Conservation (phyloP, 2,797 vertebrate species). For the Pristis pectinata region DNA sequence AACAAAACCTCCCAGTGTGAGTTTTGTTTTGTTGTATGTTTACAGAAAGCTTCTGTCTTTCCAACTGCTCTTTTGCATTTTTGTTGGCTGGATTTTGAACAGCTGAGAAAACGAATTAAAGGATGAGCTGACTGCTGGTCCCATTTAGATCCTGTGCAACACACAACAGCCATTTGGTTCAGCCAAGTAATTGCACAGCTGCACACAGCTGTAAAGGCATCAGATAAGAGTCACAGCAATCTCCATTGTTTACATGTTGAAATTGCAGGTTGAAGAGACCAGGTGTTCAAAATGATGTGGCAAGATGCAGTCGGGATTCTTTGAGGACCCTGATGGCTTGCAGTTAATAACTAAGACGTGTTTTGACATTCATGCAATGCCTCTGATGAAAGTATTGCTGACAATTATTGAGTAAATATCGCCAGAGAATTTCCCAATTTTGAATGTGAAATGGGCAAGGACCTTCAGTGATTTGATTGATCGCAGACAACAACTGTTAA, state of each 20-base stretch:
- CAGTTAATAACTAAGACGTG: slow-evolving; percentile 51
- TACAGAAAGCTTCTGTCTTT: background rate
- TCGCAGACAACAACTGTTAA: background rate
- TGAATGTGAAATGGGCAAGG: background rate
- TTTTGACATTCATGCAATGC: slow-evolving; percentile 18
- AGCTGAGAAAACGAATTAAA: background rate
- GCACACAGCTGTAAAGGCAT: slow-evolving; percentile 42
- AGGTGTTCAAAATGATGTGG: slow-evolving; percentile 60
- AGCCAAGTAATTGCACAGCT: background rate
- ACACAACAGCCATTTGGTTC: background rate
- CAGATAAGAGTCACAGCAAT: slow-evolving; percentile 49
- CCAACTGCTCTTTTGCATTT: background rate
- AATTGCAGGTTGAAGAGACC: slow-evolving; percentile 55
- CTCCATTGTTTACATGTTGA: slow-evolving; percentile 53
- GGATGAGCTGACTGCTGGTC: background rate
- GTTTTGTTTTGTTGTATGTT: background rate
- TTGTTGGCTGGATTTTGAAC: background rate
- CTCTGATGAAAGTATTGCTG: background rate
- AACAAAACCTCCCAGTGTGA: background rate
- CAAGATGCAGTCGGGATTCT: slow-evolving; percentile 56
- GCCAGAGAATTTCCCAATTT: background rate
- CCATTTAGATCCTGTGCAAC: background rate
- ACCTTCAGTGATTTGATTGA: background rate
- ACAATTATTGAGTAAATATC: background rate
- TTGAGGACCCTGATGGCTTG: slow-evolving; percentile 46